These are phyloP conservation scores for Sarcophilus harrisii DNA, from an alignment of 2,797 vertebrate species.

Conservation along the genomic window DNA sequence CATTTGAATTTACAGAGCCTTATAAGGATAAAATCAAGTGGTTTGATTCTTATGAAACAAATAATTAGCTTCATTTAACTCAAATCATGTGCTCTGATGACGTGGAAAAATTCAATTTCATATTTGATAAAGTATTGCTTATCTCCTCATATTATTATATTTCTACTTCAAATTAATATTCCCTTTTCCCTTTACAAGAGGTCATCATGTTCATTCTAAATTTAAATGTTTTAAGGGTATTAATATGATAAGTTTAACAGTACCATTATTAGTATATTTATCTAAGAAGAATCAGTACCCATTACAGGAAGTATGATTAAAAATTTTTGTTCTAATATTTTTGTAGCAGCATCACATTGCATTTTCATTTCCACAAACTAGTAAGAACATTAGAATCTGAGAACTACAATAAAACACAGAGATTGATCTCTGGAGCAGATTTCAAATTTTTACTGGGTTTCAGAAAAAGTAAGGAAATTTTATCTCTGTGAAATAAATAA, in stretches of 20 bases:
- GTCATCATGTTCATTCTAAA: background rate
- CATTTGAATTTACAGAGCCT: background rate
- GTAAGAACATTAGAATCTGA: background rate
- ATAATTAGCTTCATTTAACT: background rate
- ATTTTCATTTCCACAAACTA: background rate
- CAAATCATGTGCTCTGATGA: constrained; percentile 20
- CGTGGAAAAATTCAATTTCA: background rate
- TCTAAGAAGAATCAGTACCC: background rate
- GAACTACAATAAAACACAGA: background rate
- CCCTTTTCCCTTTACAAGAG: background rate
- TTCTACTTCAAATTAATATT: background rate
- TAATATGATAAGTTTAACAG: background rate
- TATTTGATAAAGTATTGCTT: background rate
- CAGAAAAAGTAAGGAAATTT: background rate
- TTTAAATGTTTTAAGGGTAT: background rate
- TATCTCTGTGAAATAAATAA: background rate
- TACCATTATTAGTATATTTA: background rate
- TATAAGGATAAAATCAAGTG: background rate
- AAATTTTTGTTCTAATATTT: background rate
- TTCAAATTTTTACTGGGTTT: background rate
- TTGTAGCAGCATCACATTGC: background rate
- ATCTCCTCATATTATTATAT: background rate
- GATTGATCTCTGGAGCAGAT: background rate
- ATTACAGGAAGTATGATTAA: background rate
- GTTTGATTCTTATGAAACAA: background rate